These are phyloP conservation scores for Siphamia tubifer DNA, from an alignment of 2,113 vertebrate genomes.

Conservation along the genomic window DNA sequence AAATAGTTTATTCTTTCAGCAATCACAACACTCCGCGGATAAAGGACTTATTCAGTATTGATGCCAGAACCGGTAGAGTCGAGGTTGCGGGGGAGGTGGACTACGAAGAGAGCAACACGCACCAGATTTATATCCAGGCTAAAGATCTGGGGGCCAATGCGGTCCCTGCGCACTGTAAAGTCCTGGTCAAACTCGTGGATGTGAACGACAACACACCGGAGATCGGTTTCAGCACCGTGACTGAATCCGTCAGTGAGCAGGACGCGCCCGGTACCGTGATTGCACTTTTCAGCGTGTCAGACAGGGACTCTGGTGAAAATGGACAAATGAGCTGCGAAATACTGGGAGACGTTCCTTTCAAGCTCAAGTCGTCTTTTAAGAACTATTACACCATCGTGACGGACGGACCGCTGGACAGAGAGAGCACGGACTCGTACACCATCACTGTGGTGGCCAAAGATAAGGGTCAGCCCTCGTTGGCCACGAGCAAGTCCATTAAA, in stretches of 20 bases:
- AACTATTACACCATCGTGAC: conserved; percentile 97
- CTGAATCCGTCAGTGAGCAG: conserved; percentile 94
- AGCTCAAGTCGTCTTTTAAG: conserved; percentile 94
- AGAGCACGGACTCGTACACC: conserved; percentile 89
- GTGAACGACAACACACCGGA: conserved; percentile 97
- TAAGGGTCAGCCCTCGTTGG: conserved; percentile 86
- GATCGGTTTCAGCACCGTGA: conserved; percentile 97
- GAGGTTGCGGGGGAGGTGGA: conserved; percentile 93
- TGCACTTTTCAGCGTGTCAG: conserved; percentile 94
- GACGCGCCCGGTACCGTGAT: conserved; percentile 93
- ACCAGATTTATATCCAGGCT: conserved; percentile 96
- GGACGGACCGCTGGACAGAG: conserved; percentile 91
- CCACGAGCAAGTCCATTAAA: conserved; percentile 92
- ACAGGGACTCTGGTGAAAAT: conserved; percentile 95
- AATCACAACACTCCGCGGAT: conserved; percentile 91
- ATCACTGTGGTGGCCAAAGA: conserved; percentile 94
- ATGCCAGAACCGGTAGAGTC: conserved; percentile 88
- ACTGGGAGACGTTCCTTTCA: conserved; percentile 92
- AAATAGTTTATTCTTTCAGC: conserved; percentile 96
- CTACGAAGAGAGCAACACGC: conserved; percentile 92
- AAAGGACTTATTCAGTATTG: conserved; percentile 86
- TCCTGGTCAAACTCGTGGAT: conserved; percentile 92
- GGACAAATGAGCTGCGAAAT: conserved; percentile 94
- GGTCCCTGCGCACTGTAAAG: conserved; percentile 97
- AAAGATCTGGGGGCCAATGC: conserved; percentile 96